phyloP scores from a whole-genome alignment of 2,888 invertebrate genomes.

The Hybos culiciformis region DNA sequence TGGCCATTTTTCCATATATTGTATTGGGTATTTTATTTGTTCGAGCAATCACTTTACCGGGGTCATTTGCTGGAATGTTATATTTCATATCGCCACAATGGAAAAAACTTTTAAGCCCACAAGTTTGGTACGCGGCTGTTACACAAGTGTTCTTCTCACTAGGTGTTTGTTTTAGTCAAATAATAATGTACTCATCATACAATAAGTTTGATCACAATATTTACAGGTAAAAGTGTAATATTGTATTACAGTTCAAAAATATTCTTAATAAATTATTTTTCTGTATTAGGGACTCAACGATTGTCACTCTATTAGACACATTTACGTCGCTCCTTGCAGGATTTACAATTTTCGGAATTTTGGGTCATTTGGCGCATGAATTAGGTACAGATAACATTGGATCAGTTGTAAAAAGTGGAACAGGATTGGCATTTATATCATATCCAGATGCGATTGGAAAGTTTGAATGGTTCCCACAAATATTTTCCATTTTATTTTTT shows the following conservation, averaged over 20 bases:
- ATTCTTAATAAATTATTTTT: slow-evolving; percentile 2
- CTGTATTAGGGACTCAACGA: slow-evolving; percentile 41
- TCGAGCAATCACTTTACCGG: slow-evolving; percentile 45
- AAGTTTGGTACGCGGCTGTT: slow-evolving; percentile 51
- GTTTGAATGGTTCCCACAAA: slow-evolving; percentile 40
- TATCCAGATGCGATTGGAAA: slow-evolving; percentile 45
- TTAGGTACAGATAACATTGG: slow-evolving; percentile 37
- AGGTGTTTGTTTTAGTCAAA: slow-evolving; percentile 47
- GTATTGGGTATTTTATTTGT: slow-evolving; percentile 50
- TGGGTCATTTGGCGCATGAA: slow-evolving; percentile 42
- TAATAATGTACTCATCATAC: slow-evolving; percentile 48
- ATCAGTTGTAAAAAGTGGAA: slow-evolving; percentile 39
- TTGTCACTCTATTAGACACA: slow-evolving; percentile 42
- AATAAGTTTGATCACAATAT: slow-evolving; percentile 47
- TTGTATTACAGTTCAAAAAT: neutral
- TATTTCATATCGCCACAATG: slow-evolving; percentile 54
- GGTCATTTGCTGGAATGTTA: slow-evolving; percentile 45
- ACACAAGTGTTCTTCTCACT: slow-evolving; percentile 51
- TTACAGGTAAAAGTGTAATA: slow-evolving; percentile 30
- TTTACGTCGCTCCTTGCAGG: slow-evolving; percentile 43
- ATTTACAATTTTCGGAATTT: slow-evolving; percentile 42
- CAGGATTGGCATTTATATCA: slow-evolving; percentile 43
- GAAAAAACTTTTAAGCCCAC: slow-evolving; percentile 45
- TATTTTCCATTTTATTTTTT: slow-evolving; percentile 43
- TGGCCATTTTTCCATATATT: slow-evolving; percentile 58